Evolutionary conservation across 2,888 invertebrate species (phyloP), one percentile per base, ranked within the genome.

Genomic region (Zele albiditarsus): DNA sequence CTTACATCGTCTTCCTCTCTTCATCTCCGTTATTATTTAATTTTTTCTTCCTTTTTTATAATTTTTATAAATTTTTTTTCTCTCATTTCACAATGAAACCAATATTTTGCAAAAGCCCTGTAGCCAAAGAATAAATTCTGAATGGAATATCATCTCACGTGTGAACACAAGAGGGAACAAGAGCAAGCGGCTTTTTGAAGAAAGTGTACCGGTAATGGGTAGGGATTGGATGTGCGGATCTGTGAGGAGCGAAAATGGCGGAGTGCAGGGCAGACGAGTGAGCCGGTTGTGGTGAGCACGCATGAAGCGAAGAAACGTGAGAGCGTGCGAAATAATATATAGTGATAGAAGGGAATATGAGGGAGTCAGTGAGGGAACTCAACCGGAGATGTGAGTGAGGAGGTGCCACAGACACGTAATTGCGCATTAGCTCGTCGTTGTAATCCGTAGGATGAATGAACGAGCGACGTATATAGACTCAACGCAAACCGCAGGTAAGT

Each of bases 391-490:
- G 58, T 63, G 58, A 57, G 57, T 27, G 53, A 68, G 65, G 73
- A 75, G 73, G 73, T 73, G 75, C 72, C 67, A 71, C 70, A 65
- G 60, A 76, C 81, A 79, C 81, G 80, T 82, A 81, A 83, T 81
- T 80, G 81, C 81, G 82, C 80, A 84, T 84, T 83, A 84, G 82
- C 81, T 80, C 78, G 79, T 72, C 71, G 77, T 68, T 77, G 78
- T 83, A 80, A 82, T 84, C 81, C 79, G 75, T 81, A 75, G 82
- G 81, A 84, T 83, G 85, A 84, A 85, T 83, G 85, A 83, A 83
- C 79, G 82, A 76, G 60, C 38, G 66, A 73, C 69, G 71, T 49
- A 3, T 60, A 46, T 62, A 20, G 69, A 73, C 25, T 38, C 31
- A 58, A 71, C 33, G 69, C 16, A 66, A 74, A 74, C 74, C 74